Percentiles rank a stretch among this genome's conserved stretches.
Evolutionary conservation across 35 echinoderm and acorn worm species (phyloP).

Genomic region (Chiridota heheva): DNA sequence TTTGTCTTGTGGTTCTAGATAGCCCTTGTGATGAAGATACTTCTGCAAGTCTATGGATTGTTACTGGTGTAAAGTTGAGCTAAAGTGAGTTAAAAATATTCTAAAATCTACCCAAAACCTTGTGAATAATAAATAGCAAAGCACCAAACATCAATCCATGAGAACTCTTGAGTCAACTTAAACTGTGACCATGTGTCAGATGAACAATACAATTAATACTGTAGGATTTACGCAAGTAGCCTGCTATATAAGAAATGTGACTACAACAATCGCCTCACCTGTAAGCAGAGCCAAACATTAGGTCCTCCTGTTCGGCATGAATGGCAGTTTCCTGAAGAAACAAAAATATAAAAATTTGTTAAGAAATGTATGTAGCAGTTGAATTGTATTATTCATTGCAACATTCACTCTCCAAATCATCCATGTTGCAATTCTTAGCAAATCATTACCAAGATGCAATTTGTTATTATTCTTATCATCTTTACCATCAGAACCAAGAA

Average conservation of each 20-base stretch:
- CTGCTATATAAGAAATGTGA: background rate
- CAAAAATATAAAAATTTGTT: too few species aligned
- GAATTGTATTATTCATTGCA: too few species aligned
- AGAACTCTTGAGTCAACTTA: background rate
- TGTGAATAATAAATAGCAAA: background rate
- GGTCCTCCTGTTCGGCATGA: constrained; percentile 61
- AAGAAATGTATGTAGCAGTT: too few species aligned
- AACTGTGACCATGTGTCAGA: background rate
- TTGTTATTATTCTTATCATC: too few species aligned
- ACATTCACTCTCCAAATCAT: too few species aligned
- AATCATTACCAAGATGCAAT: too few species aligned
- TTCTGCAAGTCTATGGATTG: background rate
- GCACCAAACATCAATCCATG: background rate
- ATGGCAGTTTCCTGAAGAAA: too few species aligned
- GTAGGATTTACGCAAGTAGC: background rate
- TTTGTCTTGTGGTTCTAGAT: background rate
- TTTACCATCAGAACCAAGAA: too few species aligned
- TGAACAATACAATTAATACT: background rate
- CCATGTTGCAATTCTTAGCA: too few species aligned
- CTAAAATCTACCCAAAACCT: background rate
- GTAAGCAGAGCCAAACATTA: constrained; percentile 67
- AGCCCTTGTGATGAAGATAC: background rate
- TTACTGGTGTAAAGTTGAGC: background rate
- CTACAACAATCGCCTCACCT: constrained; percentile 65
- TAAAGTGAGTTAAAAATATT: too few species aligned